Conservation (phyloP, 2,113 vertebrate genomes). For the Regulus satrapa region DNA sequence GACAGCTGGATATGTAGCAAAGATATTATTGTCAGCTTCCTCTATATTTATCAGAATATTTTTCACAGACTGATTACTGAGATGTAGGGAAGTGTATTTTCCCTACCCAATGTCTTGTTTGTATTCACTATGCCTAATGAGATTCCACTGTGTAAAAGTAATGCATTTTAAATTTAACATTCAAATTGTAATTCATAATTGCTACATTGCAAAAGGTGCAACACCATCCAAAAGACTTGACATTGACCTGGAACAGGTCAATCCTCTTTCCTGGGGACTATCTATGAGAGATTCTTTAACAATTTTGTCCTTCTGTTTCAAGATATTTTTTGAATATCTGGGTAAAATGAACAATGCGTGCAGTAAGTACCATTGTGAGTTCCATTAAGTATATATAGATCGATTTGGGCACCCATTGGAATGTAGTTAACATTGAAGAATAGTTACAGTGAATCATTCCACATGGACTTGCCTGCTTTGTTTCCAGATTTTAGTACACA, state of each 20-base stretch:
- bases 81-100: not conserved
- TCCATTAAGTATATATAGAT: not conserved
- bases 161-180: not conserved
- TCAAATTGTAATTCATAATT: not conserved
- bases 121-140: not conserved
- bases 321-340: not conserved
- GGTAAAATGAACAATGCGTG: not conserved
- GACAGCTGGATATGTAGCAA: conserved; percentile 43
- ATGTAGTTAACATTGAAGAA: not conserved
- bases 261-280: not conserved
- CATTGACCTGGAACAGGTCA: not conserved
- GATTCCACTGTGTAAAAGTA: not conserved
- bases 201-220: not conserved
- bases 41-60: not conserved
- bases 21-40: conserved; percentile 31
- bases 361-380: not conserved
- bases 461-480: not conserved
- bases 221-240: not conserved
- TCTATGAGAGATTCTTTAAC: not conserved
- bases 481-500: conserved; percentile 48
- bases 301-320: not conserved
- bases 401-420: not conserved
- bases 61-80: conserved; percentile 30
- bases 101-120: not conserved
- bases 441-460: conserved; percentile 6